Conservation (phyloP, 1,140 invertebrate species). For the Hypothenemus hampei region DNA sequence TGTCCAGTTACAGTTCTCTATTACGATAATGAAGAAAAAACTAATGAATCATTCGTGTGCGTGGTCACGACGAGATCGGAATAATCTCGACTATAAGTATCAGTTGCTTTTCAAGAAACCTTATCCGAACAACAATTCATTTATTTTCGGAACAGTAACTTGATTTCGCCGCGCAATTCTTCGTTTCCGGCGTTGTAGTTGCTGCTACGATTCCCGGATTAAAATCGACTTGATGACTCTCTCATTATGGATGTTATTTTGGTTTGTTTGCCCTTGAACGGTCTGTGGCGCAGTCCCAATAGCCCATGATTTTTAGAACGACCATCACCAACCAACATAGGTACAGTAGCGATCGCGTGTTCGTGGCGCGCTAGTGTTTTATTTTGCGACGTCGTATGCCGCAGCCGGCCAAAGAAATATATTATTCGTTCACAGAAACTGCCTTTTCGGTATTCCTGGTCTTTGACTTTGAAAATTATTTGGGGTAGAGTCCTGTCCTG, state of each 20-base stretch:
- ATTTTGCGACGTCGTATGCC: conserved; percentile 13
- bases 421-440: too few species aligned
- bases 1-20: too few species aligned
- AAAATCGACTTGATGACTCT: conserved; percentile 11
- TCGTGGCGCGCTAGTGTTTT: conserved; percentile 12
- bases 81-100: too few species aligned
- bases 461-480: neutral
- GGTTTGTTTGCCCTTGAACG: conserved; percentile 24
- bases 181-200: too few species aligned
- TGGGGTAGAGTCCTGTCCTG: neutral
- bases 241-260: conserved; percentile 22
- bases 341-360: conserved; percentile 9
- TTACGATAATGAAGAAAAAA: too few species aligned
- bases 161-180: too few species aligned
- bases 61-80: too few species aligned
- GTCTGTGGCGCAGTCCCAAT: conserved; percentile 21
- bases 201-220: neutral
- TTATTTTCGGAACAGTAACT: too few species aligned
- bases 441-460: conserved; percentile 4
- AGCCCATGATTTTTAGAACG: conserved; percentile 19
- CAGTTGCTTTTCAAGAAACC: too few species aligned
- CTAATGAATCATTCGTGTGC: too few species aligned
- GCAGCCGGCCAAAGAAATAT: too few species aligned
- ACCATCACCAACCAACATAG: conserved; percentile 12
- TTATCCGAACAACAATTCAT: too few species aligned